Percentiles rank a stretch among this genome's conserved stretches.
Conservation (phyloP, 1,140 invertebrate genomes). For the Dendroctonus valens region DNA sequence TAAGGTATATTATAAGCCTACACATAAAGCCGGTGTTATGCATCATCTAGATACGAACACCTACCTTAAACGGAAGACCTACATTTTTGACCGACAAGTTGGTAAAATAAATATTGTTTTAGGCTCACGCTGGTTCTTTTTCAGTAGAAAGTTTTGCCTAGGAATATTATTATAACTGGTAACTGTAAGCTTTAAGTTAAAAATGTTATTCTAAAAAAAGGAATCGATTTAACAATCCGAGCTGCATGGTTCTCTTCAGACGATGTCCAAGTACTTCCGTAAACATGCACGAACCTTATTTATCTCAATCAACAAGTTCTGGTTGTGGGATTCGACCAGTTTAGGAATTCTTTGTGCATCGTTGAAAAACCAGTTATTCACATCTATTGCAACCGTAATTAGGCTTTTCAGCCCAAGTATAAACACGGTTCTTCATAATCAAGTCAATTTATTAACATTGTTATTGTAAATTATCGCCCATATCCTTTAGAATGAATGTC, state of each 20-base stretch:
- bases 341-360: conserved; percentile 2
- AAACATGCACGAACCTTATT: no score
- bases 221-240: no score
- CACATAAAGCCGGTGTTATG: conserved; percentile 20
- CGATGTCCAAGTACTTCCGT: no score
- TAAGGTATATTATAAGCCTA: conserved; percentile 17
- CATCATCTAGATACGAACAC: conserved; percentile 24
- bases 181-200: no score
- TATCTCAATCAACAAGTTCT: no score
- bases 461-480: background rate
- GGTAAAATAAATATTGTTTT: conserved; percentile 21
- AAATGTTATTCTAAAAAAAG: no score
- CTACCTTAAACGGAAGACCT: conserved; percentile 24
- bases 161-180: no score
- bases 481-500: background rate
- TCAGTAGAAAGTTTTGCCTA: no score
- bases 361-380: conserved; percentile 5
- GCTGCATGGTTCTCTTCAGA: no score
- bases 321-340: conserved; percentile 3
- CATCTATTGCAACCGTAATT: conserved; percentile 5
- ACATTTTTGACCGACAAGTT: conserved; percentile 16
- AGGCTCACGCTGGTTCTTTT: background rate
- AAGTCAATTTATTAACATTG: conserved; percentile 7
- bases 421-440: conserved; percentile 5
- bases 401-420: conserved; percentile 2